Base-by-base conservation (phyloP, 2,888 invertebrate species). In the Eristalis tenax region DNA sequence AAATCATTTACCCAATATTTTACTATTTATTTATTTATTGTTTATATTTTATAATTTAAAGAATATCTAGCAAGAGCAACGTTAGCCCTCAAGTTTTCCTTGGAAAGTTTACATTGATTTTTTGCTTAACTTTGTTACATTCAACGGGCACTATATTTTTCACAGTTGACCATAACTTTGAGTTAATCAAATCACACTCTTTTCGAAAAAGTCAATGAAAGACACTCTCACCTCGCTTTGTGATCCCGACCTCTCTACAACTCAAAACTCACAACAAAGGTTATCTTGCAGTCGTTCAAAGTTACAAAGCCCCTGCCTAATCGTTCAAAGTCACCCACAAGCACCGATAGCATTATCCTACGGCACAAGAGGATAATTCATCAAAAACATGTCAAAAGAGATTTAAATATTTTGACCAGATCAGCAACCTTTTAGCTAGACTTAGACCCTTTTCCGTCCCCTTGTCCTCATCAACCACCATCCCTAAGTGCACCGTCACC, bases 401-500 rank as follows among this genome's bases (percentile, higher is more conserved):
- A 61, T 70, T 75, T 73, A 65, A 75, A 75, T 66, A 75, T 70
- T 70, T 75, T 70, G 65, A 75, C 85, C 82, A 78, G 82, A 86
- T 86, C 86, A 78, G 78, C 70, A 86, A 56, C 77, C 82, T 69
- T 74, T 73, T 28, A 35, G 35, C 2, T 11, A 43, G 13, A 64
- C 18, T 2, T 15, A 57, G 13, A 64, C 18, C 23, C 35, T 40
- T 71, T 32, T n/a, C 43, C 26, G 32, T 61, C 18, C 6, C 32
- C 32, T 32, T 8, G 8, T 10, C 32, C 32, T 8, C 32, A 32
- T 32, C 59, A 38, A 18, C 50, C 18, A 28, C 50, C 40, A 11
- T 23, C 61, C 38, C 28, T 76, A 64, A 82, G 77, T 82, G 77
- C 85, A 74, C 56, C 63, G 38, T 5, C 74, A 50, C 28, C 43